A percentile compares a stretch with the other conserved stretches of the same genome.
Conservation (phyloP, 2,888 invertebrate species). For the Theretra japonica region DNA sequence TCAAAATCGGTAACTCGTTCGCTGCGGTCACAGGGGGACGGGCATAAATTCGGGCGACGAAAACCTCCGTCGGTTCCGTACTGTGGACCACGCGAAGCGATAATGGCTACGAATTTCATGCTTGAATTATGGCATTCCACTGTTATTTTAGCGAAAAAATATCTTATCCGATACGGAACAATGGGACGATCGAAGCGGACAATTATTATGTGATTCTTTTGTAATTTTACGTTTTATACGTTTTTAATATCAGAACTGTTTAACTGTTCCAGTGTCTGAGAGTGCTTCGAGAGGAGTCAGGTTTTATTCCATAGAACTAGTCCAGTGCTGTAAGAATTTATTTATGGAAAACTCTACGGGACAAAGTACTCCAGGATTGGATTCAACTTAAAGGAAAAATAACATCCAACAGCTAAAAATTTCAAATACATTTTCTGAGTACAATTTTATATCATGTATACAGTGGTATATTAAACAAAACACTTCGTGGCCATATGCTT, state of each 20-base stretch:
- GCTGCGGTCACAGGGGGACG: constrained; percentile 57
- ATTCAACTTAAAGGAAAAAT: no score
- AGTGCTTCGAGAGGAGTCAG: no score
- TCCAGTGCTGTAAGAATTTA: no score
- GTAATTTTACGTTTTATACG: not conserved
- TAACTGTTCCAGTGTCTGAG: no score
- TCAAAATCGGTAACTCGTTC: constrained; percentile 38
- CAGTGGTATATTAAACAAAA: no score
- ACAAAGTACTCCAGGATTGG: no score
- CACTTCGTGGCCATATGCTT: no score
- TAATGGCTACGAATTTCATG: constrained; percentile 62
- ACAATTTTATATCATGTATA: no score
- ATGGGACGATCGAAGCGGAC: constrained; percentile 5
- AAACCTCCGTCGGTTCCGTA: constrained; percentile 58
- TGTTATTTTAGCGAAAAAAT: constrained; percentile 15
- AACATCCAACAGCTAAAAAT: no score
- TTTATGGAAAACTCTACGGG: no score
- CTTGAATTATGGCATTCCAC: constrained; percentile 46
- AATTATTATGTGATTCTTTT: not conserved
- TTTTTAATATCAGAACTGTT: not conserved
- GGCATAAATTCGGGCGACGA: constrained; percentile 63
- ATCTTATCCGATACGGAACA: constrained; percentile 22
- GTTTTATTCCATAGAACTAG: no score
- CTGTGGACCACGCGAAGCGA: constrained; percentile 53
- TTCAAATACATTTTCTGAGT: no score